These are phyloP conservation scores for Lasioglossum leucozonium DNA, from an alignment of 2,888 invertebrate genomes.

Conservation along the genomic window DNA sequence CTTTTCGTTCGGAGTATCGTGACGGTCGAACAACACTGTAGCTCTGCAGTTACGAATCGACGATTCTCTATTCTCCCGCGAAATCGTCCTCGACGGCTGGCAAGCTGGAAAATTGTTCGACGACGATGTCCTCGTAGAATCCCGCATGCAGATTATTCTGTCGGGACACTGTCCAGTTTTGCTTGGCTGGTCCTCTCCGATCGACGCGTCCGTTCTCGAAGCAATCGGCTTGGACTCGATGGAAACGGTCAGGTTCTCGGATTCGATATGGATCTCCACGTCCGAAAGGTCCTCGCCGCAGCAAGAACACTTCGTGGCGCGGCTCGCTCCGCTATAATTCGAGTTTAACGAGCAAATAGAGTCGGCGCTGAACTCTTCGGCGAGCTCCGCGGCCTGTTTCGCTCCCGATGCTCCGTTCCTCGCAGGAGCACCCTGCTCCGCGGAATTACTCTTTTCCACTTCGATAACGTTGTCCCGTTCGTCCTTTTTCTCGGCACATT, in stretches of 20 bases:
- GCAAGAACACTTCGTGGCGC: conserved; percentile 23
- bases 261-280: not conserved
- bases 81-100: not conserved
- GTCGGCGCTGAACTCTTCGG: conserved; percentile 4
- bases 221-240: not conserved
- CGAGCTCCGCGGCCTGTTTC: not conserved
- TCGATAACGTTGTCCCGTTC: not conserved
- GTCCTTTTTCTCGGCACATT: not conserved
- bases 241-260: not conserved
- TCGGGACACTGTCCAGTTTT: not conserved
- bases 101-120: not conserved
- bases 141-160: not conserved
- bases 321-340: not conserved
- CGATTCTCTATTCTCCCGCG: not conserved
- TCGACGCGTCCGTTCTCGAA: not conserved
- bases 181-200: not conserved
- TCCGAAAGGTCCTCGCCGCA: conserved; percentile 21
- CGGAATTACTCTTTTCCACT: not conserved
- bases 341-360: not conserved
- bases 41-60: not conserved
- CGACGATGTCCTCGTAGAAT: not conserved
- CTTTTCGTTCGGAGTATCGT: not conserved
- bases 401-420: not conserved
- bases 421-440: not conserved
- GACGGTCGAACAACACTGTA: not conserved